Percentiles rank a stretch among this genome's conserved stretches.
Conservation (phyloP, 2,113 vertebrate species). For the Varanus komodoensis region DNA sequence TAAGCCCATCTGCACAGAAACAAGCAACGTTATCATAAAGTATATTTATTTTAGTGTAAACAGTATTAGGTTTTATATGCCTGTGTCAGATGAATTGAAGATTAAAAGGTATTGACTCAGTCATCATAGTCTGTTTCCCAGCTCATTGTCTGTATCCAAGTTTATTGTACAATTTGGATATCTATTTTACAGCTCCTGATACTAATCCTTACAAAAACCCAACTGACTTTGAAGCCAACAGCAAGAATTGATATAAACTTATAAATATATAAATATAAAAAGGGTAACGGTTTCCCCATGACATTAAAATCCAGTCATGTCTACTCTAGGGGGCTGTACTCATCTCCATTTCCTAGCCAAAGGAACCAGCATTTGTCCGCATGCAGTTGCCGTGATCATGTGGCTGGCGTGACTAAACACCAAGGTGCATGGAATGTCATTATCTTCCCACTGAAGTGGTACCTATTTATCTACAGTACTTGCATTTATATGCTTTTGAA, state of each 20-base stretch:
- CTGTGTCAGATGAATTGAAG: not conserved
- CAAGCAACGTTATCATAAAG: not conserved
- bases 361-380: no score
- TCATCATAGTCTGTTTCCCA: slow-evolving; percentile 11
- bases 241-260: not conserved
- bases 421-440: no score
- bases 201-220: not conserved
- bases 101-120: slow-evolving; percentile 11
- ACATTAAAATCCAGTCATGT: no score
- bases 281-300: no score
- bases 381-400: no score
- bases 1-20: not conserved
- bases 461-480: no score
- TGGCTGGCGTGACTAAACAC: no score
- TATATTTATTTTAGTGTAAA: not conserved
- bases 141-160: not conserved
- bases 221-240: slow-evolving; percentile 3
- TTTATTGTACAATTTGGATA: slow-evolving; percentile 18
- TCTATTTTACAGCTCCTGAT: slow-evolving; percentile 10
- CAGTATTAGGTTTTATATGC: not conserved
- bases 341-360: no score
- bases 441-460: no score
- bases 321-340: no score
- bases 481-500: no score
- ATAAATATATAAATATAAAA: no score